Evolutionary conservation across 2,888 invertebrate genomes (phyloP).

Genomic region (Caenorhabditis uteleia): DNA sequence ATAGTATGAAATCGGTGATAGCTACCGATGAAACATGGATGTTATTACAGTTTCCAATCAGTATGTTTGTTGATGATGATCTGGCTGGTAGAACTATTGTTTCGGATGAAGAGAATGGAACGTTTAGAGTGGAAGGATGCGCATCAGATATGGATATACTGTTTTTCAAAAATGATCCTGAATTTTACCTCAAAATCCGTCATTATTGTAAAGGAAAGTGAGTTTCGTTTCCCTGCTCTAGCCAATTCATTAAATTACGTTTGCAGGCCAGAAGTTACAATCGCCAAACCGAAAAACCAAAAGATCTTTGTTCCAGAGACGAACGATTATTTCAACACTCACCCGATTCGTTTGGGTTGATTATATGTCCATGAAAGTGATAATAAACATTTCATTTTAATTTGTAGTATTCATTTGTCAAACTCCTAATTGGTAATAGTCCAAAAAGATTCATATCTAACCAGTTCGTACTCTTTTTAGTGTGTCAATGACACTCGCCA

Average conservation of each 20-base stretch:
- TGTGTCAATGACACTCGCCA: too few relatives aligned
- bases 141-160: conserved; percentile 58
- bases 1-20: conserved; percentile 15
- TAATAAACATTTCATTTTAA: too few relatives aligned
- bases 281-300: conserved; percentile 19
- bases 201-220: conserved; percentile 55
- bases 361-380: too few relatives aligned
- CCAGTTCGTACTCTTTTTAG: too few relatives aligned
- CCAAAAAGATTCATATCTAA: too few relatives aligned
- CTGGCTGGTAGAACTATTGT: conserved; percentile 58
- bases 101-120: conserved; percentile 43
- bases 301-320: conserved; percentile 53
- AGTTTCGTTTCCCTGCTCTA: conserved; percentile 9
- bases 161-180: conserved; percentile 54
- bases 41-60: conserved; percentile 25
- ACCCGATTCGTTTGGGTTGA: conserved; percentile 59
- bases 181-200: conserved; percentile 57
- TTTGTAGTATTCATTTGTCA: too few relatives aligned
- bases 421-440: too few relatives aligned
- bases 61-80: conserved; percentile 53
- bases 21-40: not conserved
- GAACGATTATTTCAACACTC: conserved; percentile 58
- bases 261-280: conserved; percentile 33
- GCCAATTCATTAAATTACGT: not conserved
- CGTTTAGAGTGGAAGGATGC: conserved; percentile 57